Base-by-base conservation (phyloP, 2,888 invertebrate genomes). In the Serrognathus titanus region DNA sequence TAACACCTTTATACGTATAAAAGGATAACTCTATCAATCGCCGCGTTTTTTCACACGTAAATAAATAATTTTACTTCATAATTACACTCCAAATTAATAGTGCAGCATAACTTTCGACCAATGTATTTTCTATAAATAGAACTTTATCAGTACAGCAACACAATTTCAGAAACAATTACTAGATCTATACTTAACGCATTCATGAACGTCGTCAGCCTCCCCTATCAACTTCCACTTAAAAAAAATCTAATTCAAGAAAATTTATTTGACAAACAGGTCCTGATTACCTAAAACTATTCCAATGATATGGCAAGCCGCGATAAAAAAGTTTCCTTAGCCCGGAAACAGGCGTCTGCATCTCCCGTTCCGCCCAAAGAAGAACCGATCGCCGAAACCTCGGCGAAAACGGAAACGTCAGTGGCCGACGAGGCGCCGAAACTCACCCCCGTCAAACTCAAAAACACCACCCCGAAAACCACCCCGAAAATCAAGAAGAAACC, bases 251-350 rank as follows among this genome's bases (percentile, higher is more conserved):
- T 31, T 31, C 24, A 10, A 16, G 11, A 38, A 13, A 16, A 37
- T 24, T 51, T 20, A 40, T 12, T 41, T 51, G 24, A 41, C 37
- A 52, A 43, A 37, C 57, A 58, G 51, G 53, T 54, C 47, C 50
- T 39, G 46, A 58, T 41, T 31, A 31, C 24, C 24, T 31, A 58
- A 58, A 43, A 51, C 53, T 43, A 64, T 63, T 63, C 64, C 64
- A 69, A 75, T 77, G 75, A 73, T 68, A 79, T 79, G 79, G 78
- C 78, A 72, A 75, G 74, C 70, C 75, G 76, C 63, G 75, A 76
- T 64, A 76, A 74, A 67, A 76, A 75, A 66, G 61, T 70, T 66
- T 66, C 71, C 53, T 52, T 73, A 64, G 71, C 70, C 58, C 75
- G 73, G 68, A 76, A 76, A 70, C 72, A 69, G 38, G 41, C 51